These are phyloP conservation scores for Pelodiscus sinensis DNA, from an alignment of 2,113 vertebrate species.

Conservation along the genomic window DNA sequence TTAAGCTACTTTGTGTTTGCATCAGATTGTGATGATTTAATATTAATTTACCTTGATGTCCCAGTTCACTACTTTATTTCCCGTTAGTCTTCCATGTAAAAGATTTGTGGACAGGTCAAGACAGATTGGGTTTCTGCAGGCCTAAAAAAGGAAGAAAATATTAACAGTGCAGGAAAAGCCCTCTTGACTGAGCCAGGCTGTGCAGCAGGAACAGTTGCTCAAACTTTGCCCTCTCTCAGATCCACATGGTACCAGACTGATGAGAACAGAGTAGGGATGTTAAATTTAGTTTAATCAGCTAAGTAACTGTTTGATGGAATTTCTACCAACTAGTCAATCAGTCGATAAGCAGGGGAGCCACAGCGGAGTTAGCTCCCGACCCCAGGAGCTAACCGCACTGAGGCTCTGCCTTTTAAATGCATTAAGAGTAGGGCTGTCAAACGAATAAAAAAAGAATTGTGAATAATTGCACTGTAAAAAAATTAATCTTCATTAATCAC, in stretches of 20 bases:
- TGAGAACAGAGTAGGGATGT: neutral
- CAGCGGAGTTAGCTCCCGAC: too few relatives aligned
- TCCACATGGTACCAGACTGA: neutral
- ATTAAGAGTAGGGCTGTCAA: too few relatives aligned
- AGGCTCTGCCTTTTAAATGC: too few relatives aligned
- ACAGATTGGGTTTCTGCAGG: conserved; percentile 94
- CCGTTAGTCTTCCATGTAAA: conserved; percentile 95
- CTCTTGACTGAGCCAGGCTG: neutral
- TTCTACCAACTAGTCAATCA: too few relatives aligned
- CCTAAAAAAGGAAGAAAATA: conserved; percentile 77
- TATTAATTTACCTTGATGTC: conserved; percentile 90
- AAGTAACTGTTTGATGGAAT: too few relatives aligned
- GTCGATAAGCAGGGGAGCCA: too few relatives aligned
- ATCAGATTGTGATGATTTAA: neutral
- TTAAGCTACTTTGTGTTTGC: neutral
- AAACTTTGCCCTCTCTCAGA: neutral
- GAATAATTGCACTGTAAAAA: too few relatives aligned
- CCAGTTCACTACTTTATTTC: conserved; percentile 98
- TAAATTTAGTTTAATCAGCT: too few relatives aligned
- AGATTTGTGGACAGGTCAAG: conserved; percentile 92
- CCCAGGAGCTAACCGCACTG: too few relatives aligned
- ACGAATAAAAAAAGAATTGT: too few relatives aligned
- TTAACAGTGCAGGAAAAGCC: too few relatives aligned
- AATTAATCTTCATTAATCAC: too few relatives aligned
- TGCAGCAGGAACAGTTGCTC: neutral